These are phyloP conservation scores for Simalia tracyae DNA, from an alignment of 2,797 vertebrate species.

Conservation along the genomic window DNA sequence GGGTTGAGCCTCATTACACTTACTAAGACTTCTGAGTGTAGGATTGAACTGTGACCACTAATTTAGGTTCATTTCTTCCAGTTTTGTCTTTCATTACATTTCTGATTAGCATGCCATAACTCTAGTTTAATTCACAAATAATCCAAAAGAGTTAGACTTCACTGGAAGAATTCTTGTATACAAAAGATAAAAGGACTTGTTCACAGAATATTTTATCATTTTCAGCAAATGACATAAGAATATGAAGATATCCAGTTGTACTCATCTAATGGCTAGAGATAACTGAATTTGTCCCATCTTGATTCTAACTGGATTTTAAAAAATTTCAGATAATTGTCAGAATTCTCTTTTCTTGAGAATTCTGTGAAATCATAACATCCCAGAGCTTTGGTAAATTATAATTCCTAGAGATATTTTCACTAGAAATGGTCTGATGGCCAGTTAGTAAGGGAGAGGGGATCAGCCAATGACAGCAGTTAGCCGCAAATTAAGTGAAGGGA, in stretches of 20 bases:
- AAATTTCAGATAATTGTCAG: background rate
- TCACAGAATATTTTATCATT: background rate
- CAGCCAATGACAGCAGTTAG: background rate
- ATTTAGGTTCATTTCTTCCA: background rate
- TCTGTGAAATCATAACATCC: background rate
- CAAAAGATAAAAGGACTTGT: background rate
- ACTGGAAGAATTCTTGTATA: background rate
- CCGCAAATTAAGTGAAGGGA: background rate
- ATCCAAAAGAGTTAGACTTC: background rate
- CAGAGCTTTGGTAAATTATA: background rate
- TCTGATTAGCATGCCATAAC: background rate
- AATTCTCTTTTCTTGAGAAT: background rate
- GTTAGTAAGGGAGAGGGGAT: background rate
- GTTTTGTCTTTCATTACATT: background rate
- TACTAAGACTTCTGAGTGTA: background rate
- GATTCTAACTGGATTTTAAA: background rate
- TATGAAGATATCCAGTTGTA: background rate
- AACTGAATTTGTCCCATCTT: background rate
- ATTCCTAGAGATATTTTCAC: background rate
- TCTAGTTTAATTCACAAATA: background rate
- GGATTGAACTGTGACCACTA: background rate
- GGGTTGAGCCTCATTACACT: background rate
- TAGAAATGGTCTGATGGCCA: background rate
- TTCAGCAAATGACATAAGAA: background rate
- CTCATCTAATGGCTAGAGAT: background rate